Conservation (phyloP, 2,113 vertebrate species). For the Crotalus horridus region DNA sequence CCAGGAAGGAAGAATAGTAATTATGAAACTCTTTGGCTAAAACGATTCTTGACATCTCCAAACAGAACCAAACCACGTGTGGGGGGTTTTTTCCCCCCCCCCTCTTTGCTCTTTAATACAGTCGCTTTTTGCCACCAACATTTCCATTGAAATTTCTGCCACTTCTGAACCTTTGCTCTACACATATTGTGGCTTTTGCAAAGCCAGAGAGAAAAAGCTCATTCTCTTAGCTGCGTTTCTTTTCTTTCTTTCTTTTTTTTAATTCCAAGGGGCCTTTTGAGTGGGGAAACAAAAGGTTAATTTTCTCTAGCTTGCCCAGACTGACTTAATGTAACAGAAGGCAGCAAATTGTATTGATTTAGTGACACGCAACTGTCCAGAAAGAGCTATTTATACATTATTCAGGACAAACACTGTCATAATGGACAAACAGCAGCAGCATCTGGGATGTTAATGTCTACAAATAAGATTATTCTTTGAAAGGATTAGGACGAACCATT, state of each 20-base stretch:
- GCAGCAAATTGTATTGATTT: slow-evolving; percentile 89
- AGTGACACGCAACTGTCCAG: slow-evolving; percentile 85
- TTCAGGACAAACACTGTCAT: slow-evolving; percentile 87
- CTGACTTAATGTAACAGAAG: slow-evolving; percentile 87
- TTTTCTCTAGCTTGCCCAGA: slow-evolving; percentile 82
- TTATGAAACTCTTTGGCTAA: slow-evolving; percentile 11
- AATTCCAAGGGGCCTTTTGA: slow-evolving; percentile 72
- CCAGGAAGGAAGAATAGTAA: not conserved
- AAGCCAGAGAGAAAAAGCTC: slow-evolving; percentile 14
- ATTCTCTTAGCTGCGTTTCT: slow-evolving; percentile 57
- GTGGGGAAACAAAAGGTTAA: slow-evolving; percentile 84
- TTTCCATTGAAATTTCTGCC: slow-evolving; percentile 26
- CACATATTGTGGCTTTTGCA: slow-evolving; percentile 26
- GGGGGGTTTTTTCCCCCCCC: not conserved
- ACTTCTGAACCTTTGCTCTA: slow-evolving; percentile 1
- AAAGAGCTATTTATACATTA: slow-evolving; percentile 87
- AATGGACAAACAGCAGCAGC: slow-evolving; percentile 93
- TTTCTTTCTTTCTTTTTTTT: slow-evolving; percentile 50
- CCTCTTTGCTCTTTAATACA: not conserved
- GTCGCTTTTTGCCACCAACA: not conserved
- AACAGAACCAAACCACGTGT: not conserved
- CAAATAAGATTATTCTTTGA: slow-evolving; percentile 98
- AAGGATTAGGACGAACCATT: slow-evolving; percentile 95
- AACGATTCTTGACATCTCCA: slow-evolving; percentile 24
- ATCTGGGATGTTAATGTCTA: slow-evolving; percentile 97